phyloP scores from a whole-genome alignment of 2,113 vertebrate species.

The Campylorhamphus procurvoides region DNA sequence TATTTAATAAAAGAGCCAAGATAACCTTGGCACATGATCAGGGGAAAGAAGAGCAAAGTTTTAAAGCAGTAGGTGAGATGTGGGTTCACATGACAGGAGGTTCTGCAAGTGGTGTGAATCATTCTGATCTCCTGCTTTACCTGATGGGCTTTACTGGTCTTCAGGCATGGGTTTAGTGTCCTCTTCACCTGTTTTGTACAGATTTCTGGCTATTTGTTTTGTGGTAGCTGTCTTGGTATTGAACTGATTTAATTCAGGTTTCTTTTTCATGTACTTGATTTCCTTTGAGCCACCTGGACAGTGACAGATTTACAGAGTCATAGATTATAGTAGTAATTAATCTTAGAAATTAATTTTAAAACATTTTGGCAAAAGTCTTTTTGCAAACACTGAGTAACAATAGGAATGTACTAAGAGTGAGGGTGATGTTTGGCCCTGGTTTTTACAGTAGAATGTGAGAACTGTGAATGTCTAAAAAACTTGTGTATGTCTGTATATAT shows the following conservation, averaged over 20 bases:
- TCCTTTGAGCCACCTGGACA: not conserved
- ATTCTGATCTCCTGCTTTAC: not conserved
- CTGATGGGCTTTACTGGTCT: not conserved
- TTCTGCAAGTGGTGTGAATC: not conserved
- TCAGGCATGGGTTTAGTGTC: not conserved
- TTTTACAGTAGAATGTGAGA: not conserved
- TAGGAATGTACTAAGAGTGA: not conserved
- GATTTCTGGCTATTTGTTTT: not conserved
- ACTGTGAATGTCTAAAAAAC: not conserved
- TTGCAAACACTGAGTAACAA: not conserved
- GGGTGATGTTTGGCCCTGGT: not conserved
- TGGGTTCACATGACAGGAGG: not conserved
- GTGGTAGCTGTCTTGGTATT: not conserved
- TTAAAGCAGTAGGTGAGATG: not conserved
- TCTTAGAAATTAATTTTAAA: not conserved
- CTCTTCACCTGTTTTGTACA: not conserved
- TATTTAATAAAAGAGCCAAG: not conserved
- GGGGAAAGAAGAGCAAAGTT: not conserved
- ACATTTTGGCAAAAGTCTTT: not conserved
- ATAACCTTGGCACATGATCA: not conserved
- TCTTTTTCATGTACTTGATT: not conserved
- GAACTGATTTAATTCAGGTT: not conserved
- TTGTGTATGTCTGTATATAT: rapidly evolving
- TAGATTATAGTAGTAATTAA: not conserved
- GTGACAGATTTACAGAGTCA: not conserved